Evolutionary conservation across 1,140 invertebrate genomes (phyloP).

Genomic region (Brachionus asplanchnoidis): DNA sequence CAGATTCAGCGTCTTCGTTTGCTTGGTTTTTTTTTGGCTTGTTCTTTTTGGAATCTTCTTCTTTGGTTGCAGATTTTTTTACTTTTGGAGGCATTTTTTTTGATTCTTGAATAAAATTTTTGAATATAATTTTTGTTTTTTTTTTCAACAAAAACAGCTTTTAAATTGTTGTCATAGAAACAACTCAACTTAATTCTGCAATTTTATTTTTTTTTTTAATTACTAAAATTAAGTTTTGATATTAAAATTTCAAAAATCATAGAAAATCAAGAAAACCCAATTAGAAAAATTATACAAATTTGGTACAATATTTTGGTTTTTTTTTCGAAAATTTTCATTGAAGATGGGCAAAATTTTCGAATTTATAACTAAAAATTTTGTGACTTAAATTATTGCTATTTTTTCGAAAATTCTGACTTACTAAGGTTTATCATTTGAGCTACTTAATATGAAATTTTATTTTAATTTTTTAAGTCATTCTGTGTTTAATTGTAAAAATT

Average conservation of each 20-base stretch:
- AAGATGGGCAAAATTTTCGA: not conserved
- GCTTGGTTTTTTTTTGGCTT: not conserved
- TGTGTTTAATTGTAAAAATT: too few species aligned
- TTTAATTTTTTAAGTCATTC: too few species aligned
- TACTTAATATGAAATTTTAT: too few species aligned
- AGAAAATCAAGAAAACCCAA: too few species aligned
- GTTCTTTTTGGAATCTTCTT: conserved; percentile 1
- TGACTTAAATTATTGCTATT: not conserved
- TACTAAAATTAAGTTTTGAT: too few species aligned
- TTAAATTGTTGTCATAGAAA: not conserved
- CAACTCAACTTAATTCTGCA: not conserved
- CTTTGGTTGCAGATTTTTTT: conserved; percentile 20
- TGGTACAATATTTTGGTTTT: not conserved
- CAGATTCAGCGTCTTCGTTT: not conserved
- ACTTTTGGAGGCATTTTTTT: not conserved
- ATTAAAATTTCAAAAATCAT: too few species aligned
- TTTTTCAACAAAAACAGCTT: not conserved
- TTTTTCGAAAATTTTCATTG: not conserved
- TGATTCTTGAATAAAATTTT: not conserved
- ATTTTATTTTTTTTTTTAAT: too few species aligned
- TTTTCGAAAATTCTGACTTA: not conserved
- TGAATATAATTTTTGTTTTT: not conserved
- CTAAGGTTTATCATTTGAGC: too few species aligned
- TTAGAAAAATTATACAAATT: too few species aligned
- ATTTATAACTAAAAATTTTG: not conserved